Base-by-base conservation (phyloP, 2,888 invertebrate species). In the Tipula unca region DNA sequence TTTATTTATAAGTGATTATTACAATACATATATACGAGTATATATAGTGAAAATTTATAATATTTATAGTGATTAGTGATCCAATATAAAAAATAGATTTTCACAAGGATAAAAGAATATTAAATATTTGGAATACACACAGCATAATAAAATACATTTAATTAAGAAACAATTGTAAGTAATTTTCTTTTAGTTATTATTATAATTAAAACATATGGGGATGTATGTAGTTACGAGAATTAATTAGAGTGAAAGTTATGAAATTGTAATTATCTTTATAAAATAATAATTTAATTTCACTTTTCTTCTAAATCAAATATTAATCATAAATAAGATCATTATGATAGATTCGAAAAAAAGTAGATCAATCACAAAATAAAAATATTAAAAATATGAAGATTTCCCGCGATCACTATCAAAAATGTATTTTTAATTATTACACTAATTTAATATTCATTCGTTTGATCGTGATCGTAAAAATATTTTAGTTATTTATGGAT, bases 101-200 rank as follows among this genome's bases (percentile, higher is more conserved):
- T 69, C 25, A 69, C 69, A 69, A 25, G 69, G 69, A 69, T 69
- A 25, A 69, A 13, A 25, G 48, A 17, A 48, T 48, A 10, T 6
- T 10, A 10, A 39, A 10, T 39, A 39, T 48, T 48, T 48, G 48
- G 48, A 48, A 48, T 48, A 69, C 25, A 69, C 25, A 20, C 5
- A 10, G 25, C 69, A 10, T 25, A 4, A 25, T 25, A 13, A 69
- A 4, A 69, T 69, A 25, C 10, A 69, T 69, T 25, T 69, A 69
- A 69, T 69, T 69, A 25, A 69, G 25, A 69, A 8, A 69, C 8
- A 69, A 69, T 69, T 69, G 69, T 69, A 69, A 69, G 69, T 69
- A 69, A 69, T 69, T 69, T 69, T 69, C 69, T 69, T 10, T 69
- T 69, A 69, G n/a, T n/a, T n/a, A 69, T 69, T 69, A 69, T 69